A percentile compares a stretch with the other conserved stretches of the same genome.
These are phyloP conservation scores for Scomber colias DNA, from an alignment of 2,113 vertebrate genomes.

Conservation along the genomic window DNA sequence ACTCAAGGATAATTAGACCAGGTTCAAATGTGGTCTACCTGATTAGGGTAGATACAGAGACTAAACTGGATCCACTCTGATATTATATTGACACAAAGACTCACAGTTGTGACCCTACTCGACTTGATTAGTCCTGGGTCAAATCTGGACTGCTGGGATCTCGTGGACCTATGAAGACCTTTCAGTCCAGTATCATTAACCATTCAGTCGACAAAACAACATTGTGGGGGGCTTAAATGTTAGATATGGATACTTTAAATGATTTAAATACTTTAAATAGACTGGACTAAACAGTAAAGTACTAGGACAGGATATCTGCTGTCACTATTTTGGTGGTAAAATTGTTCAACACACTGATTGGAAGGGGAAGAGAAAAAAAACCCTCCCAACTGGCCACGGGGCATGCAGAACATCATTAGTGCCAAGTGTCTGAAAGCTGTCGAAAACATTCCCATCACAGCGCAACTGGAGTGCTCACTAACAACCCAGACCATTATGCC, in stretches of 20 bases:
- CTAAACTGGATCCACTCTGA: too few species aligned
- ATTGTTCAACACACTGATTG: constrained; percentile 53
- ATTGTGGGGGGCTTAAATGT: too few species aligned
- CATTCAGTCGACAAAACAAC: not conserved
- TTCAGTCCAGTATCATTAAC: too few species aligned
- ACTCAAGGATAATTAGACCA: too few species aligned
- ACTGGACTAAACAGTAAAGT: too few species aligned
- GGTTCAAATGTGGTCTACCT: too few species aligned
- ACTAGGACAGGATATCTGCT: too few species aligned
- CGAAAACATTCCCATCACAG: constrained; percentile 72
- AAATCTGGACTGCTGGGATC: not conserved
- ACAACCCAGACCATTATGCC: constrained; percentile 69
- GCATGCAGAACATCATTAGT: constrained; percentile 76
- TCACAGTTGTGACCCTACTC: too few species aligned
- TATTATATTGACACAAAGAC: too few species aligned
- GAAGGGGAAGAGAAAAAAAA: constrained; percentile 5
- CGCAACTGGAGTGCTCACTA: constrained; percentile 70
- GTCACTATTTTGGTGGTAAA: constrained; percentile 43
- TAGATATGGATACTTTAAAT: too few species aligned
- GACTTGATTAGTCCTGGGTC: not conserved
- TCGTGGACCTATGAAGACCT: not conserved
- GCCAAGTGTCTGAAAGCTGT: constrained; percentile 81
- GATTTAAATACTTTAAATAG: too few species aligned
- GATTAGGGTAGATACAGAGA: too few species aligned
- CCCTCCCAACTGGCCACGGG: constrained; percentile 59